These are phyloP conservation scores for Drosophila algonquin DNA, from an alignment of 2,888 invertebrate species.

Conservation along the genomic window DNA sequence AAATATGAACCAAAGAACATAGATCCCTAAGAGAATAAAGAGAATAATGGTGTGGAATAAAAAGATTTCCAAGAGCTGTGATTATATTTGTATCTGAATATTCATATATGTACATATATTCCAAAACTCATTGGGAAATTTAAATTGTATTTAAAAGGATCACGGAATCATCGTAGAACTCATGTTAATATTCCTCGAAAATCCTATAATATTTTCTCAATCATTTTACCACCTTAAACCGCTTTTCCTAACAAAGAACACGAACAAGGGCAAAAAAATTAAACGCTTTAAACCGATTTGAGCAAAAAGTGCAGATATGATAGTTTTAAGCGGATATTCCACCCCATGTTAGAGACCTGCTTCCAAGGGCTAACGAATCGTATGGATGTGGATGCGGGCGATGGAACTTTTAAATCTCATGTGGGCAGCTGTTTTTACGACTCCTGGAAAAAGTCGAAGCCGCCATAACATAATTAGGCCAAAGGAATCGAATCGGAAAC, in stretches of 20 bases:
- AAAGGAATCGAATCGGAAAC: conserved; percentile 36
- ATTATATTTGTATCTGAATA: too few species aligned
- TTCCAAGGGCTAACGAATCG: conserved; percentile 41
- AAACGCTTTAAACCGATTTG: conserved; percentile 46
- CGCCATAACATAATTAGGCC: conserved; percentile 70
- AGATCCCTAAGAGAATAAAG: background rate
- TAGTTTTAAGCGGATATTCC: conserved; percentile 67
- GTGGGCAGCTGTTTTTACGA: conserved; percentile 79
- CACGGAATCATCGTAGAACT: background rate
- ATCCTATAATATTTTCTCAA: background rate
- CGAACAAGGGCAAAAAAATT: conserved; percentile 13
- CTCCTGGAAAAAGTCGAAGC: conserved; percentile 42
- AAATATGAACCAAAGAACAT: conserved; percentile 2
- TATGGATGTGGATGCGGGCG: conserved; percentile 56
- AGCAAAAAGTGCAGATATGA: conserved; percentile 33
- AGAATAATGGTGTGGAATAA: too few species aligned
- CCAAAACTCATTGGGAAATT: too few species aligned
- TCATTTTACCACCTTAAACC: background rate
- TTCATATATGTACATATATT: too few species aligned
- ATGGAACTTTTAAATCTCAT: conserved; percentile 45
- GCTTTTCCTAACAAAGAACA: background rate
- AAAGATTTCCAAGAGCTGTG: too few species aligned
- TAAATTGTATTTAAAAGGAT: too few species aligned
- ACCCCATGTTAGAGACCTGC: conserved; percentile 33
- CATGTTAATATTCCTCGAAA: background rate